Percentiles rank a stretch among this genome's conserved stretches.
These are phyloP conservation scores for Mormyrops attenuatus DNA, from an alignment of 2,797 vertebrate genomes.

Conservation along the genomic window DNA sequence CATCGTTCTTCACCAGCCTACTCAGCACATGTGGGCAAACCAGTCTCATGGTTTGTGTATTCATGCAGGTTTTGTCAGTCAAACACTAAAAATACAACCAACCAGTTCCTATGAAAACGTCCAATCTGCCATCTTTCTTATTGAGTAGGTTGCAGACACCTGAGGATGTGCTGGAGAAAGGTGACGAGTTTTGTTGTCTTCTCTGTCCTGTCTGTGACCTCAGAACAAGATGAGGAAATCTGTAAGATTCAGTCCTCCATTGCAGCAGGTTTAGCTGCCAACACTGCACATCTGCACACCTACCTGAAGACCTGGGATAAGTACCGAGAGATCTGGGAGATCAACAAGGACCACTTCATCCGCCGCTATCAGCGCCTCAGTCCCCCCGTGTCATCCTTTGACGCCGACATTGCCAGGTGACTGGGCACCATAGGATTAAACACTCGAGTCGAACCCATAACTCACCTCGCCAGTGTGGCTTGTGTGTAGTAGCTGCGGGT, in stretches of 20 bases:
- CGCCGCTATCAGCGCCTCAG: conserved; percentile 72
- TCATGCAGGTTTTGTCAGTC: neutral
- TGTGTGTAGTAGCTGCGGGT: neutral
- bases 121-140: neutral
- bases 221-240: conserved; percentile 77
- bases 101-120: neutral
- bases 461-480: neutral
- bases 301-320: conserved; percentile 82
- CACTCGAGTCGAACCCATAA: neutral
- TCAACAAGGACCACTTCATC: conserved; percentile 77
- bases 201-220: neutral
- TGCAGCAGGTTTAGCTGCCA: conserved; percentile 64
- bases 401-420: conserved; percentile 78
- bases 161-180: neutral
- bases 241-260: conserved; percentile 73
- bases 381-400: conserved; percentile 73
- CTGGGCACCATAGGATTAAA: neutral
- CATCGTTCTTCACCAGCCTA: neutral
- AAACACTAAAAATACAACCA: neutral
- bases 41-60: neutral
- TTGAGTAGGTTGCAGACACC: neutral
- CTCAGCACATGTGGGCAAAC: neutral
- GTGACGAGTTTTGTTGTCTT: neutral
- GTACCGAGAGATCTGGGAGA: conserved; percentile 80
- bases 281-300: conserved; percentile 59